Percentiles rank a stretch among this genome's conserved stretches.
Evolutionary conservation across 2,797 vertebrate species (phyloP).

Genomic region (Girardinus metallicus): DNA sequence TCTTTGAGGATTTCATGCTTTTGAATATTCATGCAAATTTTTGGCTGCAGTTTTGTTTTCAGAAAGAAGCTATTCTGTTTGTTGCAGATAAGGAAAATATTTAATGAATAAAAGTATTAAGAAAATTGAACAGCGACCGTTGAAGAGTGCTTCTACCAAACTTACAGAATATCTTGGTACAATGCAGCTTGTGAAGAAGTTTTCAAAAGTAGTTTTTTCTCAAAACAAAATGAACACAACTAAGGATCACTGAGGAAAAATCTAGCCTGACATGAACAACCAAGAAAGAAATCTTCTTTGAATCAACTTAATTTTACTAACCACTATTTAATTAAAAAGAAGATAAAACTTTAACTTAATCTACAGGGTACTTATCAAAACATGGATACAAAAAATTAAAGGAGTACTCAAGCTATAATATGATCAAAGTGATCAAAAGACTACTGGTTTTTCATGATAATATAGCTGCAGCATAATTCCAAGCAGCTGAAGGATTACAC

Average conservation of each 20-base stretch:
- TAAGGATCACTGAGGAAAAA: not conserved
- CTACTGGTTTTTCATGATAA: not conserved
- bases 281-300: not conserved
- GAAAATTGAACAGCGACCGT: conserved; percentile 27
- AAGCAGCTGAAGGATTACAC: not conserved
- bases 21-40: conserved; percentile 64
- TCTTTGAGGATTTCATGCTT: conserved; percentile 52
- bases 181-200: not conserved
- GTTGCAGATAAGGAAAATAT: conserved; percentile 62
- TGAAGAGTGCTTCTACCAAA: conserved; percentile 15
- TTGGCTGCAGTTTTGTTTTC: conserved; percentile 44
- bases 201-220: not conserved
- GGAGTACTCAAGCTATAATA: not conserved
- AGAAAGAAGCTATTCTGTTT: conserved; percentile 49
- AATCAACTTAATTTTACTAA: not conserved
- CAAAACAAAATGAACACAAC: not conserved
- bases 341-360: not conserved
- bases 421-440: not conserved
- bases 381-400: not conserved
- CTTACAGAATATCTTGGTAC: not conserved
- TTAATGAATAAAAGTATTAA: conserved; percentile 46
- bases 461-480: too few relatives aligned
- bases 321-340: not conserved
- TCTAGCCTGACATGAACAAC: not conserved
- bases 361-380: not conserved